A percentile compares a stretch with the other conserved stretches of the same genome.
Evolutionary conservation across 2,113 vertebrate genomes (phyloP).

Genomic region (Mystacornis crossleyi): DNA sequence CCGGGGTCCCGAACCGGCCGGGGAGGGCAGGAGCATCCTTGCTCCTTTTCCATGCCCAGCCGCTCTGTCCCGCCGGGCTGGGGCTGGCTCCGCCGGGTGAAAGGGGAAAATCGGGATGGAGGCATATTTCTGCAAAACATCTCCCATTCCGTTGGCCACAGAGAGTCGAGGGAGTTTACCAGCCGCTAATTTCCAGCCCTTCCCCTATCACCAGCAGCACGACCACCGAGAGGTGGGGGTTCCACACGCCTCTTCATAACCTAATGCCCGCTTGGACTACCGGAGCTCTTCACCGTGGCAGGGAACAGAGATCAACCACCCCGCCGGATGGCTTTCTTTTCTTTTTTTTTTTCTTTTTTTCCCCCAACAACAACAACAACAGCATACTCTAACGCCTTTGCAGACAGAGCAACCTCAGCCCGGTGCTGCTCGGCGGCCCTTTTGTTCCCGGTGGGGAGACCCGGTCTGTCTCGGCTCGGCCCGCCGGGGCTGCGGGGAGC

Average conservation of each 20-base stretch:
- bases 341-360: too few relatives aligned
- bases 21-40: background rate
- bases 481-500: conserved; percentile 61
- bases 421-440: conserved; percentile 21
- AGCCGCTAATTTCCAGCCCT: background rate
- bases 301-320: background rate
- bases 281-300: background rate
- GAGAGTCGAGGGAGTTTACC: background rate
- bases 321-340: background rate
- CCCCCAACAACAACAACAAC: background rate
- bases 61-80: background rate
- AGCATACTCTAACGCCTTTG: background rate
- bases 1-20: background rate
- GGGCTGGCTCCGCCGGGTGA: background rate
- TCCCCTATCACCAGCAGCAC: background rate
- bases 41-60: background rate
- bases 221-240: background rate
- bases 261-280: background rate
- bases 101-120: background rate
- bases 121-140: background rate
- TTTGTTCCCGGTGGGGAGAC: conserved; percentile 35
- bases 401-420: background rate
- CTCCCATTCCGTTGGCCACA: background rate
- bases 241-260: background rate
- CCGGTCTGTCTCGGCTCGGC: background rate